Conservation (phyloP, 2,888 invertebrate genomes). For the Holacanthella duospinosa region DNA sequence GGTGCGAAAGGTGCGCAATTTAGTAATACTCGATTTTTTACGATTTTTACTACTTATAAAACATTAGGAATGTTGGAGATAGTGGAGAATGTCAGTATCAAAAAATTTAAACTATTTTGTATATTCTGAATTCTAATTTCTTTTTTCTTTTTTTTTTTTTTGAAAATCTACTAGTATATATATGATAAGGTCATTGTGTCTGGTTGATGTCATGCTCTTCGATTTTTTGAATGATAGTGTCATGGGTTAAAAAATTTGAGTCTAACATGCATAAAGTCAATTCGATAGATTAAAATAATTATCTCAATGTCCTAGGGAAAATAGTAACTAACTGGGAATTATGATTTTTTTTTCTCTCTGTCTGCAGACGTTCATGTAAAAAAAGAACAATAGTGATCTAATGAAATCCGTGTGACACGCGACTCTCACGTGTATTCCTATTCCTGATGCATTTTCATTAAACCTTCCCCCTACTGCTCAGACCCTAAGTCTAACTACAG, state of each 20-base stretch:
- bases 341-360: background rate
- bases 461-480: slow-evolving; percentile 34
- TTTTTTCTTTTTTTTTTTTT: too few relatives aligned
- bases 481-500: slow-evolving; percentile 26
- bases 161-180: too few relatives aligned
- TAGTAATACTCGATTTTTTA: too few relatives aligned
- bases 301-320: background rate
- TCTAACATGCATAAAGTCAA: background rate
- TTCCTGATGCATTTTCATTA: slow-evolving; percentile 25
- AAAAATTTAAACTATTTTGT: too few relatives aligned
- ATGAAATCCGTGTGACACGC: slow-evolving; percentile 36
- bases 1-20: too few relatives aligned
- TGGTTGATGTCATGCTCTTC: too few relatives aligned
- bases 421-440: slow-evolving; percentile 34
- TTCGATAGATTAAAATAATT: slow-evolving; percentile 2
- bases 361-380: background rate
- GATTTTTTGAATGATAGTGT: too few relatives aligned
- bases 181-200: too few relatives aligned
- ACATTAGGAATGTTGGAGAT: too few relatives aligned
- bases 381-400: slow-evolving; percentile 30
- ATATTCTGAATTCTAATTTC: too few relatives aligned
- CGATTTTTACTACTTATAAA: too few relatives aligned
- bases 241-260: background rate
- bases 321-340: background rate
- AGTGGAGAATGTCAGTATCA: too few relatives aligned